phyloP scores from a whole-genome alignment of 2,113 vertebrate genomes.

The Notiomystis cincta region DNA sequence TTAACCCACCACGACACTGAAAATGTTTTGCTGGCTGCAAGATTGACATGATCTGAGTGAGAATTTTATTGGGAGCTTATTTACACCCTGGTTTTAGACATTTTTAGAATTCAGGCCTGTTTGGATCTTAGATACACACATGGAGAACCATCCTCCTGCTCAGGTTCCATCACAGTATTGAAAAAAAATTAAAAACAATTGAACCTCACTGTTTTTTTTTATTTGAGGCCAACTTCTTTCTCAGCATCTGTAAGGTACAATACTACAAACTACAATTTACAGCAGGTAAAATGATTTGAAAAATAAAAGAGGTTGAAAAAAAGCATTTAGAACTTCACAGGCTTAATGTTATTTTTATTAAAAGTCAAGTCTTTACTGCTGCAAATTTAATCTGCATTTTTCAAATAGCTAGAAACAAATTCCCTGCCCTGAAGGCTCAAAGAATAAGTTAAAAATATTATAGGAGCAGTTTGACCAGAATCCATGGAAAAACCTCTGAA shows the following conservation, averaged over 20 bases:
- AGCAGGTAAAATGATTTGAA: background rate
- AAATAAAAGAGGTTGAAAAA: background rate
- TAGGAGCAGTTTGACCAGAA: background rate
- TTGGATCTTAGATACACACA: background rate
- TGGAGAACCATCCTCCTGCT: background rate
- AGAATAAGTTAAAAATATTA: background rate
- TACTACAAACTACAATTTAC: background rate
- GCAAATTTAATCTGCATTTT: background rate
- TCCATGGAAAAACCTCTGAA: background rate
- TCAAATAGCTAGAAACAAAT: background rate
- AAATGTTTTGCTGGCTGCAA: background rate
- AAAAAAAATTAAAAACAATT: background rate
- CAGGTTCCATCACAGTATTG: background rate
- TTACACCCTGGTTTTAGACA: background rate
- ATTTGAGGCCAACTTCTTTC: background rate
- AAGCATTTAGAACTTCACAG: background rate
- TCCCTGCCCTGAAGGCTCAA: background rate
- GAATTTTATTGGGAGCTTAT: background rate
- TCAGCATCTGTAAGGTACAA: background rate
- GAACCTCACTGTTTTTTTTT: rapidly evolving
- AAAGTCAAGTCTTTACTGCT: background rate
- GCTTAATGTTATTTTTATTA: background rate
- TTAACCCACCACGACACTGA: background rate
- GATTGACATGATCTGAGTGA: background rate
- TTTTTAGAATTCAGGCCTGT: background rate